These are phyloP conservation scores for Triplophysa siluroides DNA, from an alignment of 2,113 vertebrate genomes.

Conservation along the genomic window DNA sequence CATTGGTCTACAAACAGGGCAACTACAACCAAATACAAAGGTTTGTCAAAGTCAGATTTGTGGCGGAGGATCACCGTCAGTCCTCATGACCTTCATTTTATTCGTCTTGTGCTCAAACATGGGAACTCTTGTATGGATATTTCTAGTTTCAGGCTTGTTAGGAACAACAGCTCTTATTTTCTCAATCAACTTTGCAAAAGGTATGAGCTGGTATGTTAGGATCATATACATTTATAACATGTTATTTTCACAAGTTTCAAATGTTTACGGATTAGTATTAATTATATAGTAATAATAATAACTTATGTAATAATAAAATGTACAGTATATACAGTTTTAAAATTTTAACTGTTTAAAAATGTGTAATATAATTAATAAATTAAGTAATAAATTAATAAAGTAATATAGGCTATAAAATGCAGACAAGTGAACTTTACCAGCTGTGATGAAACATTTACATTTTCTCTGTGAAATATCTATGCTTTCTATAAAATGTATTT, in stretches of 20 bases:
- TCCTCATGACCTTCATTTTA: constrained; percentile 44
- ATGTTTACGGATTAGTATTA: no score
- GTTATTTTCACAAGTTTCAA: constrained; percentile 18
- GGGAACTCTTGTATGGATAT: constrained; percentile 58
- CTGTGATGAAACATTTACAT: no score
- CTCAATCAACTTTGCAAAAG: constrained; percentile 60
- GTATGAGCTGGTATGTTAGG: constrained; percentile 58
- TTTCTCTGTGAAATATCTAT: no score
- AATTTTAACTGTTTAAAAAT: no score
- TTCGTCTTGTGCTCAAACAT: constrained; percentile 62
- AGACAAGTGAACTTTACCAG: no score
- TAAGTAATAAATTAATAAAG: no score
- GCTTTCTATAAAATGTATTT: no score
- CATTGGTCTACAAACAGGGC: background rate
- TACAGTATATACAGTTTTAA: no score
- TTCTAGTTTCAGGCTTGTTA: constrained; percentile 62
- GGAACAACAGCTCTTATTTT: constrained; percentile 54
- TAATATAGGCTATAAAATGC: no score
- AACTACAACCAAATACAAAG: background rate
- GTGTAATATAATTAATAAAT: no score
- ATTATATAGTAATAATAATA: no score
- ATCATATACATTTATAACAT: constrained; percentile 61
- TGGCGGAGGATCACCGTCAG: background rate
- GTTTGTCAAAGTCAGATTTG: background rate
- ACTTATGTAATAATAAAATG: no score